phyloP scores from a whole-genome alignment of 2,797 vertebrate genomes.

The Sebastes nivosus region DNA sequence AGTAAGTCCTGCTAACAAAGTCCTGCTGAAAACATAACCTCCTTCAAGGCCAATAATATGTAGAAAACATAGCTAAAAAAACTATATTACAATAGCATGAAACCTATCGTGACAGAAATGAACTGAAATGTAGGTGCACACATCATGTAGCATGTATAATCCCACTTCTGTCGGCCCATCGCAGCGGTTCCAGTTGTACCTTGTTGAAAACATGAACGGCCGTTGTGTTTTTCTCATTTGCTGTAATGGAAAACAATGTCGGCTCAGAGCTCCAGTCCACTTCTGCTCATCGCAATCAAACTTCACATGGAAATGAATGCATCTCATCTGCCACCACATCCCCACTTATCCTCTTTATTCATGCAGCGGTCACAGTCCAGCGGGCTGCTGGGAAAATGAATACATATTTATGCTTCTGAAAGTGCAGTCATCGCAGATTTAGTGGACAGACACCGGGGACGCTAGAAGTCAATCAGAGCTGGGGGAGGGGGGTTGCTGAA shows the following conservation, averaged over 20 bases:
- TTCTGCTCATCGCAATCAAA: constrained; percentile 28
- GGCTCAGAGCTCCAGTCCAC: constrained; percentile 17
- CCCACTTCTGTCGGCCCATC: not conserved
- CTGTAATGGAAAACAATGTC: constrained; percentile 32
- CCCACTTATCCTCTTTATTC: constrained; percentile 60
- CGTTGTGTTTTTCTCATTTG: not conserved
- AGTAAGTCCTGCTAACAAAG: too few species aligned
- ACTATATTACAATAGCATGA: not conserved
- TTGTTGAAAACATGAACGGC: not conserved
- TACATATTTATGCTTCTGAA: constrained; percentile 63
- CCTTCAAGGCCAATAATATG: not conserved
- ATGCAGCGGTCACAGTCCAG: constrained; percentile 56
- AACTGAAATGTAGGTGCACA: not conserved
- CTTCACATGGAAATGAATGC: constrained; percentile 55
- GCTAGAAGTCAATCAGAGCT: not conserved
- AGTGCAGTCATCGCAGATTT: constrained; percentile 57
- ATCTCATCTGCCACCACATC: constrained; percentile 54
- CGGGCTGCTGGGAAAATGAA: constrained; percentile 50
- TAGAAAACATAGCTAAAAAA: not conserved
- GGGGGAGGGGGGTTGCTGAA: not conserved
- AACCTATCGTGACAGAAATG: not conserved
- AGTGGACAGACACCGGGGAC: constrained; percentile 19
- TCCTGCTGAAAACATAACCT: too few species aligned
- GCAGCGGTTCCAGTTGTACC: not conserved
- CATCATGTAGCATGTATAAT: not conserved